Evolutionary conservation across 1,140 invertebrate species (phyloP), one percentile per base, ranked within the genome.

Genomic region (Leptoteleia sp.): DNA sequence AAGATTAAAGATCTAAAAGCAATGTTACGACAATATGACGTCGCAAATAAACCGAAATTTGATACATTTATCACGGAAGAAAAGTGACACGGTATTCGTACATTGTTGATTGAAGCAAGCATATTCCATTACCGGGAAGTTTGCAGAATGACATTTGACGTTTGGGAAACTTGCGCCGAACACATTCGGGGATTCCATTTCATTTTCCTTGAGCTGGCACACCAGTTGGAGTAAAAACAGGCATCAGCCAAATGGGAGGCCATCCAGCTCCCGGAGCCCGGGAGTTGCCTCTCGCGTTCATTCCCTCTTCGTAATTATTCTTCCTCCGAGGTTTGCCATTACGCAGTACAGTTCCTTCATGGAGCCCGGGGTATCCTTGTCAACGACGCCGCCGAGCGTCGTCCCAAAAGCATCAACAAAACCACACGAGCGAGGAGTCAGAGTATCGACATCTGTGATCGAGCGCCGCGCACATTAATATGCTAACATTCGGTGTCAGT

Each of bases 191-290:
- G 67, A 64, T 70, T 64, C 33, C 64, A 76, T 76, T 76, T 70
- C 57, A 76, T 76, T 76, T 76, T 55, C 48, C 52, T 75, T 31
- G 52, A 68, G 71, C 54, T 38, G 40, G 33, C 33, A 35, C 16
- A 52, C 45, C 33, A 38, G 62, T 42, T 50, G 19, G 33, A 76
- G 80, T 73, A 67, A 76, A 71, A 81, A 73, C 71, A 59, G 61
- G 52, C 65, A 79, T 79, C 71, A 72, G 47, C 27, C 37, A 54
- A 81, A 78, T 68, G 45, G 65, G 54, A 48, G 45, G 45, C 71
- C 54, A 61, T 61, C 54, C 19, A 67, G 17, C 29, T 68, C 29
- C 1, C 22, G 8, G 1, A 33, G 43, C 42, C 59, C 38, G 33
- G 13, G 59, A 35, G 31, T 48, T 67, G 19, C 31, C 25, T 64